Conservation (phyloP, 2,797 vertebrate species). For the Peromyscus eremicus region DNA sequence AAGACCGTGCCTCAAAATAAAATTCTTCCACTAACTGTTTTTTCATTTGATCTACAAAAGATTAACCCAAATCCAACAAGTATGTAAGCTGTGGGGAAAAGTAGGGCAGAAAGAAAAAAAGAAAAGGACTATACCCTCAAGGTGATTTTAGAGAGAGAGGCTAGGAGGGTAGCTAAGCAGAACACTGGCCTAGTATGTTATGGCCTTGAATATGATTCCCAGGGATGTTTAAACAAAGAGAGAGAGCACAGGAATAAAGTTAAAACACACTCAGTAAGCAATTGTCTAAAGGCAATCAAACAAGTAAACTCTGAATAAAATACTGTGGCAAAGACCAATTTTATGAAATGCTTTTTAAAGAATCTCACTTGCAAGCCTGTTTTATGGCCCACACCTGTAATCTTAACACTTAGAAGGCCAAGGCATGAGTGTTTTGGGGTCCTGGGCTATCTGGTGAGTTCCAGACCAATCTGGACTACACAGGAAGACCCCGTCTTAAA, state of each 20-base stretch:
- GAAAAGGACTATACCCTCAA: not conserved
- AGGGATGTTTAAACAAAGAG: not conserved
- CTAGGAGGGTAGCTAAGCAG: not conserved
- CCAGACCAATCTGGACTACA: not conserved
- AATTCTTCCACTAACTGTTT: not conserved
- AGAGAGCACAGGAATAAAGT: not conserved
- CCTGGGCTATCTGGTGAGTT: not conserved
- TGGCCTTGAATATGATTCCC: no score
- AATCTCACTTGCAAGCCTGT: not conserved
- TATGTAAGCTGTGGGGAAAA: not conserved
- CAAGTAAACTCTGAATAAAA: slow-evolving; percentile 5
- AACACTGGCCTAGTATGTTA: not conserved
- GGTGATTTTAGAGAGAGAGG: not conserved
- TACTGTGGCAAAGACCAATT: slow-evolving; percentile 11
- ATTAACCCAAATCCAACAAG: not conserved
- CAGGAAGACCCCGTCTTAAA: not conserved
- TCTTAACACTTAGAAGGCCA: not conserved
- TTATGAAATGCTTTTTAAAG: slow-evolving; percentile 39
- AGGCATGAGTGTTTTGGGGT: not conserved
- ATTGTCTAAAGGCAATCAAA: not conserved
- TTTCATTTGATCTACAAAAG: slow-evolving; percentile 9
- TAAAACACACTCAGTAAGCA: not conserved
- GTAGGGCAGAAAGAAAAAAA: not conserved
- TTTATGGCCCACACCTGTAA: not conserved
- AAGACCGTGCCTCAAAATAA: not conserved